A percentile compares a stretch with the other conserved stretches of the same genome.
Evolutionary conservation across 2,797 vertebrate species (phyloP).

Genomic region (Peromyscus melanophrys): DNA sequence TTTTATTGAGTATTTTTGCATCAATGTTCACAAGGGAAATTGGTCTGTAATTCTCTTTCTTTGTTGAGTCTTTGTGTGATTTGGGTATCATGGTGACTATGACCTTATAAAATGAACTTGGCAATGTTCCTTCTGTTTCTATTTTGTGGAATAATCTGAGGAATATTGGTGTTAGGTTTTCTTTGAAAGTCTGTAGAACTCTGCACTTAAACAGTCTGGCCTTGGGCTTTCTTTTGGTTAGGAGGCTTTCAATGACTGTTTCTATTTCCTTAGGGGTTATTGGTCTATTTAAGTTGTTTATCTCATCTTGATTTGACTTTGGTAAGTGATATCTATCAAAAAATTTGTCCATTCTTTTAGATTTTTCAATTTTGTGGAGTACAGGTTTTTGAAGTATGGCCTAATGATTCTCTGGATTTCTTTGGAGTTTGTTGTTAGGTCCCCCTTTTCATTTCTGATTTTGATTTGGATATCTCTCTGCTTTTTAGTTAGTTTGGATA

Average conservation of each 20-base stretch:
- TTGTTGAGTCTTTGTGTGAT: not conserved
- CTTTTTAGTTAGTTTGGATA: not conserved
- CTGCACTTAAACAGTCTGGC: not conserved
- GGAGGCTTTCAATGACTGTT: not conserved
- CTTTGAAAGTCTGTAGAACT: not conserved
- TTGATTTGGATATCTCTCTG: not conserved
- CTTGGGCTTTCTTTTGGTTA: not conserved
- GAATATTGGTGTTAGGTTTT: not conserved
- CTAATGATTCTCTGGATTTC: not conserved
- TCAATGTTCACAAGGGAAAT: not conserved
- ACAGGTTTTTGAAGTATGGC: not conserved
- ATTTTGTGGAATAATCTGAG: not conserved
- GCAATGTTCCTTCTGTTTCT: not conserved
- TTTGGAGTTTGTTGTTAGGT: not conserved
- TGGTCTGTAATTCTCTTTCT: not conserved
- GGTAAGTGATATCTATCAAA: not conserved
- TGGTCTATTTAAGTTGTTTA: not conserved
- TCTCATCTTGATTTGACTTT: not conserved
- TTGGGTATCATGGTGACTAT: not conserved
- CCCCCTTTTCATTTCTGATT: not conserved
- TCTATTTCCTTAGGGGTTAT: not conserved
- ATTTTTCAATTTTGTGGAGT: not conserved
- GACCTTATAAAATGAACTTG: not conserved
- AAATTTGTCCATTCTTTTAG: not conserved
- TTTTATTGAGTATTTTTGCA: not conserved